Conservation (phyloP, 2,797 vertebrate species). For the Alca torda region DNA sequence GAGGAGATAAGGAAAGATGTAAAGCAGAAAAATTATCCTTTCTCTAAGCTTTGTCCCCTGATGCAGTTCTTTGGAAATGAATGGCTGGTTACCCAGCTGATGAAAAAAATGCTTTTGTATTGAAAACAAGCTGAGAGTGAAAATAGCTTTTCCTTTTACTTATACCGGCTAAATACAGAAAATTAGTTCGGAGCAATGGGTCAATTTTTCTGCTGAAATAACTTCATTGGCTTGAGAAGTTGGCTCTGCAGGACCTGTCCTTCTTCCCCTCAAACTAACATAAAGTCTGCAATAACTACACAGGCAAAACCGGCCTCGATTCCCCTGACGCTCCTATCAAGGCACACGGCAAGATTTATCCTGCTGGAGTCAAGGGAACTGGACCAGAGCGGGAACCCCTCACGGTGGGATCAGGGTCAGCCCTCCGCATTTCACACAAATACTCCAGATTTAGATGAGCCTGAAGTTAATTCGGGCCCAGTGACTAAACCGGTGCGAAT, state of each 20-base stretch:
- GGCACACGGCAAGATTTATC: fast-evolving
- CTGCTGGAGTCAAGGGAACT: fast-evolving
- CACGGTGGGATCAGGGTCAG: fast-evolving
- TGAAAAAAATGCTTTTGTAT: neutral
- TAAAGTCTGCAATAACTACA: fast-evolving
- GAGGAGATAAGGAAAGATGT: neutral
- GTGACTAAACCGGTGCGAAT: fast-evolving
- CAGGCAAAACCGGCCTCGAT: fast-evolving
- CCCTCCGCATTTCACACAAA: neutral
- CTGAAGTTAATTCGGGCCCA: neutral
- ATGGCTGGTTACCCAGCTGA: neutral
- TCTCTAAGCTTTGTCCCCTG: neutral
- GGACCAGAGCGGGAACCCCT: neutral
- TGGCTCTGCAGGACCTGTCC: neutral
- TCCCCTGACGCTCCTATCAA: fast-evolving
- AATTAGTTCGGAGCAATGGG: neutral
- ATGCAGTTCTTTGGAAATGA: neutral
- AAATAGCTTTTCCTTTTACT: neutral
- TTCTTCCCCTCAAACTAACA: fast-evolving
- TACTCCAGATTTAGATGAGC: neutral
- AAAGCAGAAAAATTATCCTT: neutral
- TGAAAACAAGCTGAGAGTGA: neutral
- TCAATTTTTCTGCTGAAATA: neutral
- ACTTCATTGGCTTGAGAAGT: neutral
- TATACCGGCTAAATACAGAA: neutral